These are phyloP conservation scores for Pseudomyrmex sp. DNA, from an alignment of 1,140 invertebrate genomes.

Conservation along the genomic window DNA sequence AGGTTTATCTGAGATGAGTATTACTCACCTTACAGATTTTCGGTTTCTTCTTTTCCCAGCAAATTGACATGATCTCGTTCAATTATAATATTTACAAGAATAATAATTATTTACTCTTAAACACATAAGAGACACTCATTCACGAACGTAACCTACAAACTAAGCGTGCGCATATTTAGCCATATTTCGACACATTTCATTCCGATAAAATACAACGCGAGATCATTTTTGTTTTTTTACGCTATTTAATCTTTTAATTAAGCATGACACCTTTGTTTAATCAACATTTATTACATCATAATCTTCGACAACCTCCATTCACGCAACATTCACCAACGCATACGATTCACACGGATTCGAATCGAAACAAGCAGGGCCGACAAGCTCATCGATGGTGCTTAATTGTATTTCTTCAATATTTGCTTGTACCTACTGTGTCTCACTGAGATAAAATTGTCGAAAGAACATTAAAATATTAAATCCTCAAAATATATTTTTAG, in stretches of 20 bases:
- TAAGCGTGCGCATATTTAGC: not conserved
- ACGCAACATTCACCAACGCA: not conserved
- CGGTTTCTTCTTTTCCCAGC: not conserved
- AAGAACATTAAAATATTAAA: no score
- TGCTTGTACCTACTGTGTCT: no score
- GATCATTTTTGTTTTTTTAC: not conserved
- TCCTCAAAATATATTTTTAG: no score
- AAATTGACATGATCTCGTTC: slow-evolving; percentile 2
- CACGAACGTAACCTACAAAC: not conserved
- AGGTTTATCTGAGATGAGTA: not conserved
- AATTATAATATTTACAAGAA: not conserved
- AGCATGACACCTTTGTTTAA: not conserved
- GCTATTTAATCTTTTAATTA: not conserved
- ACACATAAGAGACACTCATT: no score
- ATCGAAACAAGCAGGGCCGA: no score
- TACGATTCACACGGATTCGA: no score
- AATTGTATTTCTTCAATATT: no score
- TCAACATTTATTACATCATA: not conserved
- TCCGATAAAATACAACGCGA: not conserved
- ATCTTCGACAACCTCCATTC: not conserved
- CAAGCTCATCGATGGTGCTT: no score
- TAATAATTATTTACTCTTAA: not conserved
- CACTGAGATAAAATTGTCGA: no score
- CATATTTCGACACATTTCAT: not conserved
- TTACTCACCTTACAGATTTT: slow-evolving; percentile 1